phyloP scores from a whole-genome alignment of 2,113 vertebrate species.

The Cyphomyrus plagiostoma region DNA sequence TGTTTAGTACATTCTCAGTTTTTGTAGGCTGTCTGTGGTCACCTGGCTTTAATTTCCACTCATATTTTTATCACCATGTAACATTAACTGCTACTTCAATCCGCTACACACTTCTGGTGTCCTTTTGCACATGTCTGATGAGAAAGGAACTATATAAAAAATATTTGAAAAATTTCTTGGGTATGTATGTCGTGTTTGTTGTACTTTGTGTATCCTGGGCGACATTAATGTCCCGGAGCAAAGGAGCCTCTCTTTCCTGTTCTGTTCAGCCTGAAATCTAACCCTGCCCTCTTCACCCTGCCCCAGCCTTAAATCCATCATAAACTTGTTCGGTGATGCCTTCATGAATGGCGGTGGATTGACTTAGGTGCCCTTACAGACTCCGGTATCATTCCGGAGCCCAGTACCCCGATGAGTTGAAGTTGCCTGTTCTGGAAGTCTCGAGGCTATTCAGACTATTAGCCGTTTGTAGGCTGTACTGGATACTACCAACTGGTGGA shows the following conservation, averaged over 20 bases:
- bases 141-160: neutral
- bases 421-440: neutral
- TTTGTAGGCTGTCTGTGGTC: neutral
- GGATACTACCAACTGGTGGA: neutral
- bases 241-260: neutral
- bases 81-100: neutral
- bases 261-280: neutral
- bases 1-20: neutral
- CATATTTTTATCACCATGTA: neutral
- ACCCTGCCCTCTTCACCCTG: neutral
- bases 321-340: neutral
- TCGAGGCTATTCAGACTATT: neutral
- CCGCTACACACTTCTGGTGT: neutral
- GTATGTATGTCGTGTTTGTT: neutral
- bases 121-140: neutral
- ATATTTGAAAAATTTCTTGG: neutral
- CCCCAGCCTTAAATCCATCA: neutral
- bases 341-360: neutral
- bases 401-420: neutral
- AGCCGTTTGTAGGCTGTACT: neutral
- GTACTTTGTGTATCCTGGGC: neutral
- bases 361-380: neutral
- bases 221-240: neutral
- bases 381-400: neutral
- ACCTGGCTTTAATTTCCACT: neutral